Conservation (phyloP, 2,113 vertebrate species). For the Azemiops feae region DNA sequence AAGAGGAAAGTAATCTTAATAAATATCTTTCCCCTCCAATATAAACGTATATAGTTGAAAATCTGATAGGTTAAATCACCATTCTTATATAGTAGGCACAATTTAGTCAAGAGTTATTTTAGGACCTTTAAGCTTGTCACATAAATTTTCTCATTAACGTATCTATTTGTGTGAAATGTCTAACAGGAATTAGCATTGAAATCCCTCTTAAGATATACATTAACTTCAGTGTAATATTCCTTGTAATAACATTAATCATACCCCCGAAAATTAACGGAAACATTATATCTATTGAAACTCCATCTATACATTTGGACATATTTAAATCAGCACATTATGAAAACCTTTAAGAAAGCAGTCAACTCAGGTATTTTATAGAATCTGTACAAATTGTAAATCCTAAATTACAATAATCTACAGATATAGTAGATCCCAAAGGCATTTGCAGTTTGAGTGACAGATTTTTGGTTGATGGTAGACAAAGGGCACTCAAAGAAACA, state of each 20-base stretch:
- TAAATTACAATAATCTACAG: neutral
- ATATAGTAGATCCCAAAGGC: neutral
- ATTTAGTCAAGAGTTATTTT: neutral
- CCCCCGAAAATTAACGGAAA: neutral
- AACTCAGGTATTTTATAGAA: neutral
- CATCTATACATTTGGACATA: neutral
- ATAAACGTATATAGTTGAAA: neutral
- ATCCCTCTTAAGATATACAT: neutral
- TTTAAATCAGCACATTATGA: neutral
- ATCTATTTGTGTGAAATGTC: neutral
- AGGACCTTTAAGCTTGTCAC: neutral
- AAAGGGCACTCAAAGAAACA: neutral
- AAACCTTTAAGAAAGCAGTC: neutral
- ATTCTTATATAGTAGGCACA: neutral
- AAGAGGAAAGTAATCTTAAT: neutral
- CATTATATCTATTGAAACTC: neutral
- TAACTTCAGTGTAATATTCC: neutral
- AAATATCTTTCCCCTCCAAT: neutral
- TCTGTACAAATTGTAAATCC: neutral
- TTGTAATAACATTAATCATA: neutral
- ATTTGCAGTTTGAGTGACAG: neutral
- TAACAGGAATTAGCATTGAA: neutral
- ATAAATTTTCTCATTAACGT: neutral
- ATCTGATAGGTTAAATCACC: neutral
- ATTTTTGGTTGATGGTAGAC: neutral